These are phyloP conservation scores for Zonotrichia albicollis DNA, from an alignment of 2,797 vertebrate genomes.

Conservation along the genomic window DNA sequence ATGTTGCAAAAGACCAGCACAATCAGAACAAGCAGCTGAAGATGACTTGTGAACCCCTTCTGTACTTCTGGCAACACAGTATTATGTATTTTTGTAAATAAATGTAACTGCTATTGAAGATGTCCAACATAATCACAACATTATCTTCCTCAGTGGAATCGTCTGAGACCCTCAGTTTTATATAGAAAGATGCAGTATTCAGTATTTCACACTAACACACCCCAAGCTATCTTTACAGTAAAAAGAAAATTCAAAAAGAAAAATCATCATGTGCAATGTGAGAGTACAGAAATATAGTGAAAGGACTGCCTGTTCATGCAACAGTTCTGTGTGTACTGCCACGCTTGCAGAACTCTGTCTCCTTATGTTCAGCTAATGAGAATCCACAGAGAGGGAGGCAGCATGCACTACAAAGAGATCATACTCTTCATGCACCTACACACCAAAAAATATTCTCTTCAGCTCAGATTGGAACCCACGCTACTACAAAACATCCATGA, in stretches of 20 bases:
- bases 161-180: neutral
- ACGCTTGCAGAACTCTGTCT: neutral
- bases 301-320: neutral
- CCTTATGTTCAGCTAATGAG: neutral
- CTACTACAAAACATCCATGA: neutral
- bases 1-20: neutral
- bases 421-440: neutral
- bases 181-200: neutral
- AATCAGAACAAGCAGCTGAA: neutral
- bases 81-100: neutral
- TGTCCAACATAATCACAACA: neutral
- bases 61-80: neutral
- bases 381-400: neutral
- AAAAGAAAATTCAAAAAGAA: conserved; percentile 4
- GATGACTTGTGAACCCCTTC: neutral
- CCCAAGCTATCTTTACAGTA: neutral
- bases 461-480: neutral
- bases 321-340: neutral
- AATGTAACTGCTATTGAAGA: neutral
- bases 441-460: neutral
- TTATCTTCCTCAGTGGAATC: neutral
- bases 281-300: neutral
- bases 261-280: neutral
- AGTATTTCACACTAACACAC: neutral
- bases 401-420: neutral